Conservation (phyloP, 2,888 invertebrate genomes). For the Aromia moschata region DNA sequence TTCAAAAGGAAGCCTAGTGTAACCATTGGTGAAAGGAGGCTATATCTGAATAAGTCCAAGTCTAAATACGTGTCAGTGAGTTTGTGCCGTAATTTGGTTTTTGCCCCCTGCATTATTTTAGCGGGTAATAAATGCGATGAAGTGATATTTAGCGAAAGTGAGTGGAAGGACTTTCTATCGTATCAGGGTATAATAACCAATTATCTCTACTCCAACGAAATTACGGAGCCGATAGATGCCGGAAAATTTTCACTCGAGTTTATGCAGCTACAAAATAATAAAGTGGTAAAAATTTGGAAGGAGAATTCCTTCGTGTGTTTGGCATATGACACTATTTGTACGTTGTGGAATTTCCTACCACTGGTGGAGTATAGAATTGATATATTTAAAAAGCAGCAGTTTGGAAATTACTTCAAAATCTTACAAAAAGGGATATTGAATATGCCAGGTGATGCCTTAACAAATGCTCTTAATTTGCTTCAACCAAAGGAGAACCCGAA, state of each 20-base stretch:
- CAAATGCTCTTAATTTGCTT: not conserved
- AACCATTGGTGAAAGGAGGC: not conserved
- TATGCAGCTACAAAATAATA: not conserved
- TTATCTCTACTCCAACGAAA: not conserved
- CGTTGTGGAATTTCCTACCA: not conserved
- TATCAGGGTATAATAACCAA: not conserved
- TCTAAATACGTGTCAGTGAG: not conserved
- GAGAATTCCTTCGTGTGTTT: not conserved
- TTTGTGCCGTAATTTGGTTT: slow-evolving; percentile 1
- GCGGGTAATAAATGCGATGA: not conserved
- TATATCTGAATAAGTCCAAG: slow-evolving; percentile 4
- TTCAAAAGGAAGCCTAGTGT: not conserved
- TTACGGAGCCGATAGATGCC: slow-evolving; percentile 6
- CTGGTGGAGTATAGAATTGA: slow-evolving; percentile 4
- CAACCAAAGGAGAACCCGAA: not conserved
- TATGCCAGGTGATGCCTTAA: not conserved
- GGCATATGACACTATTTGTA: not conserved
- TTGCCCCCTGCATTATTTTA: not conserved
- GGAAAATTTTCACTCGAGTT: not conserved
- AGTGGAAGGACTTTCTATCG: slow-evolving; percentile 2
- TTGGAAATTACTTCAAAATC: not conserved
- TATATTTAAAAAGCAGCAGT: slow-evolving; percentile 1
- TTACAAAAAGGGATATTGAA: not conserved
- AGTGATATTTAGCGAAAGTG: slow-evolving; percentile 3
- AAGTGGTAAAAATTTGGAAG: not conserved